Evolutionary conservation across 2,113 vertebrate genomes (phyloP), one percentile per base, ranked within the genome.

Genomic region (Notothenia rossii): DNA sequence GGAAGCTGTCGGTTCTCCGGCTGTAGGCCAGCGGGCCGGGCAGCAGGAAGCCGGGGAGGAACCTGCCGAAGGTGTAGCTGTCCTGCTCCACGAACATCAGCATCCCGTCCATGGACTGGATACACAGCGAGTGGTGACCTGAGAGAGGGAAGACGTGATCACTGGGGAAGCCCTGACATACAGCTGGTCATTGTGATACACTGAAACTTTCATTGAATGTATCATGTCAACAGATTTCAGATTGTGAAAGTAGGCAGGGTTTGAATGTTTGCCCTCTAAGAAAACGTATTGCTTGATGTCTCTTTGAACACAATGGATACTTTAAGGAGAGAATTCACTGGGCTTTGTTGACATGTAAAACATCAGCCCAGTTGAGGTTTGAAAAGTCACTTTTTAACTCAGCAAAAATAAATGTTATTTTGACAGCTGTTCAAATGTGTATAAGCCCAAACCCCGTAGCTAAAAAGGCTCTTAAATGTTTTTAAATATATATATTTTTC

Each of bases 21-120:
- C 96, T 97, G 94, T 99, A 99, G 55, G 94, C 80, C 75, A 99
- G 88, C 0, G 98, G 97, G n/a, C 98, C 97, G 0, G 98, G 98
- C 65, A 99, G 92, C 82, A 99, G 95, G 90, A 97, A 99, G 7
- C 96, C 97, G 0, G 98, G 98, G 17, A 99, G 94, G 86, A 98
- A 99, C 12, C 97, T 91, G 7, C 98, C 97, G 79, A 99, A 99
- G 45, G 97, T 96, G 13, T 96, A 99, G 84, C 97, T 99, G 91
- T 99, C 98, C 94, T 99, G 98, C 86, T 99, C 98, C 83, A 99
- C 99, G 81, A 99, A 93, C 96, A 98, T 99, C 60, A 99, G 95
- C 97, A 99, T 98, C 56, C 98, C 98, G 70, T 99, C 98, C 96
- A 99, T 95, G 18, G 98, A 99, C 93, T 99, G 98, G 89, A 99